phyloP scores from a whole-genome alignment of 2,113 vertebrate species.

The Sitta europaea region DNA sequence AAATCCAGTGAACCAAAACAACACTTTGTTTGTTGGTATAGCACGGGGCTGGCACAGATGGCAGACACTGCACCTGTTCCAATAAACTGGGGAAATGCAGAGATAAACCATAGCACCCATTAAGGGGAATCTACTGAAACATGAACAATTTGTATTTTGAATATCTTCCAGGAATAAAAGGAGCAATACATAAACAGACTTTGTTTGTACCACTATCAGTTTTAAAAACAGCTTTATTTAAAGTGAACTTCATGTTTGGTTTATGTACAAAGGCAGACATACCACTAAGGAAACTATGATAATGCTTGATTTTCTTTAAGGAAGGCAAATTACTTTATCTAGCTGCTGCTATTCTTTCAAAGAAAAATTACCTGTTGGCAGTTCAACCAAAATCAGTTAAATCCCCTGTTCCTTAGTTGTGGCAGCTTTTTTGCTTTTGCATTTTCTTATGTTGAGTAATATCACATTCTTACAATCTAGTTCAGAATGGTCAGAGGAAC shows the following conservation, averaged over 20 bases:
- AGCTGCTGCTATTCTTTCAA: neutral
- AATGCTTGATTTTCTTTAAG: neutral
- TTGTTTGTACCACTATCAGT: neutral
- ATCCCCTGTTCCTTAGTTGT: neutral
- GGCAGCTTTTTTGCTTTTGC: neutral
- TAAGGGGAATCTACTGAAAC: conserved; percentile 14
- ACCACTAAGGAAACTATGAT: neutral
- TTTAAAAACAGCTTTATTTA: neutral
- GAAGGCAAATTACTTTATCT: neutral
- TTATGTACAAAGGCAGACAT: neutral
- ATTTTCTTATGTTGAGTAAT: conserved; percentile 4
- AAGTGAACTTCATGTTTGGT: neutral
- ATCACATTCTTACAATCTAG: neutral
- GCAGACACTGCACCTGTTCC: conserved; percentile 71
- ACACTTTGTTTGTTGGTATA: conserved; percentile 45
- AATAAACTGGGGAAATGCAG: conserved; percentile 34
- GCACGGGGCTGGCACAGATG: conserved; percentile 16
- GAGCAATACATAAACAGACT: conserved; percentile 4
- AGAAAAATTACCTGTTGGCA: neutral
- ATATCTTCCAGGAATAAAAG: conserved; percentile 33
- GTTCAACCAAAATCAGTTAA: neutral
- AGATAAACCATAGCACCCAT: conserved; percentile 57
- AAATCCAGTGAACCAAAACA: conserved; percentile 54
- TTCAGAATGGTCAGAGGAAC: neutral
- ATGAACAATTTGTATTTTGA: conserved; percentile 45